Conservation (phyloP, 92 coral and sea anemone species). For the Plumapathes pennacea region DNA sequence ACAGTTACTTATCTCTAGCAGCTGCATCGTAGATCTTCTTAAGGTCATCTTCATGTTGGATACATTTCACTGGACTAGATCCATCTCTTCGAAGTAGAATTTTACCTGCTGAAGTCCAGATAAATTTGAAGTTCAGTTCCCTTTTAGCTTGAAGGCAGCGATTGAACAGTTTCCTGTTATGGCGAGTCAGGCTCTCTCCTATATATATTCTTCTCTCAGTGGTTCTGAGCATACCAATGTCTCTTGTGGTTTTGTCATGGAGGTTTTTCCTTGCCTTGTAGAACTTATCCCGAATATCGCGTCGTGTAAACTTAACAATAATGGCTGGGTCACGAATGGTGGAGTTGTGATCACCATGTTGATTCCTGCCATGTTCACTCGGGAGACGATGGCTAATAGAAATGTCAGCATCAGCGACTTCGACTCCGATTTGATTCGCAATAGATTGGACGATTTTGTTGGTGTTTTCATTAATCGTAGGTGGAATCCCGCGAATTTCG, state of each 20-base stretch:
- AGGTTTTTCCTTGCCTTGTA: slow-evolving; percentile 9
- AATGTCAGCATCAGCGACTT: slow-evolving; percentile 3
- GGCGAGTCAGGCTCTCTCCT: slow-evolving; percentile 7
- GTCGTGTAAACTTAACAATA: slow-evolving; percentile 24
- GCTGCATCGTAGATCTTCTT: too few species aligned
- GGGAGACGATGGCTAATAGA: slow-evolving; percentile 1
- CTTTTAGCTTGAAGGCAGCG: neutral
- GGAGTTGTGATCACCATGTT: too few species aligned
- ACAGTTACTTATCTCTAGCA: too few species aligned
- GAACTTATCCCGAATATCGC: slow-evolving; percentile 20
- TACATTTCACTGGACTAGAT: too few species aligned
- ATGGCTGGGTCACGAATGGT: slow-evolving; percentile 15
- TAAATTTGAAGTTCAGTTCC: neutral
- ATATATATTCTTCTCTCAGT: slow-evolving; percentile 4
- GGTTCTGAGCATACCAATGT: slow-evolving; percentile 16
- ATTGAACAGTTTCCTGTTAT: slow-evolving; percentile 2
- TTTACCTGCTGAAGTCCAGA: neutral
- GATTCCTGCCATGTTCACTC: too few species aligned
- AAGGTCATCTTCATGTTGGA: too few species aligned
- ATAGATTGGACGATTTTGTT: slow-evolving; percentile 13
- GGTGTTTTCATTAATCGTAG: slow-evolving; percentile 12
- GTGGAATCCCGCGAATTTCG: slow-evolving; percentile 30
- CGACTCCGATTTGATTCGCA: slow-evolving; percentile 13
- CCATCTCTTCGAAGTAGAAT: neutral
- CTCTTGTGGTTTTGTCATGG: slow-evolving; percentile 6